Conservation (phyloP, 2,113 vertebrate genomes). For the Cyphomyrus plagiostoma region DNA sequence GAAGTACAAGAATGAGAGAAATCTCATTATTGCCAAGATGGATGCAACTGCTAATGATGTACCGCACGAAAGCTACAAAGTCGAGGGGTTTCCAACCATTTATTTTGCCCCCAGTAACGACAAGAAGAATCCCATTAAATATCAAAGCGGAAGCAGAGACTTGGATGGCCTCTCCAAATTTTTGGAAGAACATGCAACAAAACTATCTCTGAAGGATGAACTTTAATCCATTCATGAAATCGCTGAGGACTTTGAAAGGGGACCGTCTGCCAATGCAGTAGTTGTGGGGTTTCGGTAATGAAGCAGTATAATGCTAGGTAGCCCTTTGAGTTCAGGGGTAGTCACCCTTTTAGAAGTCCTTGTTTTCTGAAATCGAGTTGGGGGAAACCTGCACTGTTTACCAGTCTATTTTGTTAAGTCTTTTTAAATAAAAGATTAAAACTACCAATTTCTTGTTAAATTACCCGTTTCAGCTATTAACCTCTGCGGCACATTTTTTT, state of each 20-base stretch:
- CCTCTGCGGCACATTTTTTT: neutral
- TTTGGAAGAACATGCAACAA: conserved; percentile 78
- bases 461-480: neutral
- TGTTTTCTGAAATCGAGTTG: conserved; percentile 16
- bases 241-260: conserved; percentile 20
- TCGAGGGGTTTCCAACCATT: conserved; percentile 90
- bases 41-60: conserved; percentile 86
- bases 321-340: neutral
- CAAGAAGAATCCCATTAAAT: conserved; percentile 84
- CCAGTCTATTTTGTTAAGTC: conserved; percentile 28
- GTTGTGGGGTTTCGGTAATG: neutral
- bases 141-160: conserved; percentile 78
- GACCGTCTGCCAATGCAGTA: conserved; percentile 15
- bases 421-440: conserved; percentile 31
- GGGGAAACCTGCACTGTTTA: conserved; percentile 18
- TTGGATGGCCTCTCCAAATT: conserved; percentile 83
- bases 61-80: conserved; percentile 73
- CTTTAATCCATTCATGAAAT: conserved; percentile 60
- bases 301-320: neutral
- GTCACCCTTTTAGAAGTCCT: conserved; percentile 9
- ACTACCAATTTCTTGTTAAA: neutral
- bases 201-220: conserved; percentile 72
- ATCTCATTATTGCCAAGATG: conserved; percentile 93
- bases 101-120: conserved; percentile 79
- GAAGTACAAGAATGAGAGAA: conserved; percentile 84